Base-by-base conservation (phyloP, 2,888 invertebrate species). In the Ommatoiulus sabulosus region DNA sequence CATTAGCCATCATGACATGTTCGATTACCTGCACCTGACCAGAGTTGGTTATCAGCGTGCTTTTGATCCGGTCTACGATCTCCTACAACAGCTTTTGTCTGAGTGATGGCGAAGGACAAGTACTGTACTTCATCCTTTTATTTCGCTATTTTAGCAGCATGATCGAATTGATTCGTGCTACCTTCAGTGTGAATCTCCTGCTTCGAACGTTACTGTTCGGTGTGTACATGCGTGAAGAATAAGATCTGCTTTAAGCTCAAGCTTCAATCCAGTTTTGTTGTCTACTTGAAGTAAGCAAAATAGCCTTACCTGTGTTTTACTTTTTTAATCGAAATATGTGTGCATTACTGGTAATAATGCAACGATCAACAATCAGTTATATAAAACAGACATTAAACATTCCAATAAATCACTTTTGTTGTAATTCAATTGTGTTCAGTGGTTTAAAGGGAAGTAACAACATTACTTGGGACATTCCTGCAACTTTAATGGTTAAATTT, bases 1-100 rank as follows among this genome's bases (percentile, higher is more conserved):
- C 85, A 97, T 88, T n/a, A 96, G 96, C 92, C 97, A 97, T 92
- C 96, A 96, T 91, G 97, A 98, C 92, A 97, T 98, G 97, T 96
- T 96, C 92, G 98, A 98, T 93, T 98, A 97, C 93, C 94, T 97
- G 87, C 96, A 97, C 92, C 94, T 97, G 89, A 97, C 97, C 1
- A 96, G 96, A 93, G 95, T 95, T 87, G 98, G 97, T 88, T 97
- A 97, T 92, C 94, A 95, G 91, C 97, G 97, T 93, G 96, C 96
- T 12, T 97, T 97, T 92, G 96, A 96, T 93, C 96, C 97, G 35
- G 95, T 97, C 87, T 95, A 96, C 92, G 97, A 97, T 92, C 94
- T 97, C 90, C 93, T 97, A 35, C 94, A 95, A 90, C 96, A 97
- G 93, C 94, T 97, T 91, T 93, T 97, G 88, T 95, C 94, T 91